phyloP scores from a whole-genome alignment of 2,113 vertebrate genomes.

The Illadopsis cleaveri region DNA sequence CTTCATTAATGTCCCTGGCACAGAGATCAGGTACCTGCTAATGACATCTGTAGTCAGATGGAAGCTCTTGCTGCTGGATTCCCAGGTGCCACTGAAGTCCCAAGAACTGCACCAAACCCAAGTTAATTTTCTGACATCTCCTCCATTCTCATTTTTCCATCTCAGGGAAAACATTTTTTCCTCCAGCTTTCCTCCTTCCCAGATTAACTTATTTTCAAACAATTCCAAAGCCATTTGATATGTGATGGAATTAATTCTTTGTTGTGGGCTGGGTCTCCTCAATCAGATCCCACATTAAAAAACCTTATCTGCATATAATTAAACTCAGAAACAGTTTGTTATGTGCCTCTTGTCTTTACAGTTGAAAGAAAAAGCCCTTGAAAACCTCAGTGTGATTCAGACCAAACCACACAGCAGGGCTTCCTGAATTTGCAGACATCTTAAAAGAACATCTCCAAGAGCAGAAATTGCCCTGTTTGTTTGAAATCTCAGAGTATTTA shows the following conservation, averaged over 20 bases:
- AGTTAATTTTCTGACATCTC: not conserved
- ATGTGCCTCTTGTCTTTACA: not conserved
- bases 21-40: not conserved
- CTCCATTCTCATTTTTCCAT: not conserved
- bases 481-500: not conserved
- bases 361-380: slow-evolving; percentile 1
- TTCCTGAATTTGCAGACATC: not conserved
- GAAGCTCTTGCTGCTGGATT: not conserved
- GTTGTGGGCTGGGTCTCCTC: not conserved
- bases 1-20: not conserved
- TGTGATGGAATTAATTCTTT: not conserved
- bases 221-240: not conserved
- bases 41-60: not conserved
- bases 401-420: not conserved
- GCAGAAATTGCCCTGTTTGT: not conserved
- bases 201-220: not conserved
- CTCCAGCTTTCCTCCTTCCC: not conserved
- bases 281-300: slow-evolving; percentile 15
- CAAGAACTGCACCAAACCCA: not conserved
- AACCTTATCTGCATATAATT: not conserved
- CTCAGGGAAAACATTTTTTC: not conserved
- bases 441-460: not conserved
- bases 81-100: not conserved
- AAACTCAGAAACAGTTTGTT: not conserved
- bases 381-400: not conserved